Percentiles rank a stretch among this genome's conserved stretches.
These are phyloP conservation scores for Branchipolynoe longqiensis DNA, from an alignment of 2,888 invertebrate genomes.

Conservation along the genomic window DNA sequence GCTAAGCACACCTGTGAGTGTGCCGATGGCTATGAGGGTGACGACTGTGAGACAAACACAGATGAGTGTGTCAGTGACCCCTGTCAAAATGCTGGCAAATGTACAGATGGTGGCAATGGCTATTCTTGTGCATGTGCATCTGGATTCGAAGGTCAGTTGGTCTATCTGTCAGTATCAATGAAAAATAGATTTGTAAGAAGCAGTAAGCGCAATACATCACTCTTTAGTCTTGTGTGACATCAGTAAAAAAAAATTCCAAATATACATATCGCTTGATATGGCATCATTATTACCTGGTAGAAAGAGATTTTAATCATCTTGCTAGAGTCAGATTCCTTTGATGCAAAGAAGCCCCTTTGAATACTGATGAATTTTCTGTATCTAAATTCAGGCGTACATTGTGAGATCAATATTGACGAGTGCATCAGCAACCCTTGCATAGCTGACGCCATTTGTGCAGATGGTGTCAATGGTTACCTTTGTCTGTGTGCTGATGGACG, in stretches of 20 bases:
- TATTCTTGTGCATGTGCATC: slow-evolving; percentile 85
- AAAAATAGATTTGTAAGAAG: not conserved
- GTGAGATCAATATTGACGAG: not conserved
- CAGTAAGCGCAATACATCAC: too few species aligned
- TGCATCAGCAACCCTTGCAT: not conserved
- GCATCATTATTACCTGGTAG: too few species aligned
- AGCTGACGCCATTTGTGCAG: not conserved
- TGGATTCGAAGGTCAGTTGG: slow-evolving; percentile 57
- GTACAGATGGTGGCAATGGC: slow-evolving; percentile 58
- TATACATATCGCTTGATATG: too few species aligned
- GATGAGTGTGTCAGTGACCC: slow-evolving; percentile 97
- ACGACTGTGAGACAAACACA: slow-evolving; percentile 88
- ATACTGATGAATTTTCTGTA: too few species aligned
- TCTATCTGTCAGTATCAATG: slow-evolving; percentile 6
- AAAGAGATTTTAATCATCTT: too few species aligned
- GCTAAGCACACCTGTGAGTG: slow-evolving; percentile 64
- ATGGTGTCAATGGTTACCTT: not conserved
- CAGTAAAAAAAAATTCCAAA: too few species aligned
- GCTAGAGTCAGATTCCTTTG: too few species aligned
- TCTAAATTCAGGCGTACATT: not conserved
- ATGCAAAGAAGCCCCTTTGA: too few species aligned
- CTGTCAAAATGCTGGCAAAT: slow-evolving; percentile 91
- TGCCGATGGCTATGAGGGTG: slow-evolving; percentile 7
- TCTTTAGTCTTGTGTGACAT: too few species aligned
- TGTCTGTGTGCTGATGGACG: not conserved